Evolutionary conservation across 2,113 vertebrate species (phyloP).

Genomic region (Malurus melanocephalus): DNA sequence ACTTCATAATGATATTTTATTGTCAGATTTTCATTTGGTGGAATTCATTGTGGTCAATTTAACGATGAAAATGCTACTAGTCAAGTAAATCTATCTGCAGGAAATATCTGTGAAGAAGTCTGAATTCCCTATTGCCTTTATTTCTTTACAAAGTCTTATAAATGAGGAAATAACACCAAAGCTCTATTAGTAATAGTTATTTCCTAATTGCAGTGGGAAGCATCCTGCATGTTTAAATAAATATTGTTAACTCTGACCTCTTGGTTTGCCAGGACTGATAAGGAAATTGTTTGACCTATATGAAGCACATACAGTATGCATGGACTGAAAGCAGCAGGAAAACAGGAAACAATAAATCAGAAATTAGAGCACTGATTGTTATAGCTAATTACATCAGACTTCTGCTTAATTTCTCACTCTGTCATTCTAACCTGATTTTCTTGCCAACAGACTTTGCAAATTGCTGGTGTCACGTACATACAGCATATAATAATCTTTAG

Average conservation of each 20-base stretch:
- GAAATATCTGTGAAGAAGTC: neutral
- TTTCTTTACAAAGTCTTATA: constrained; percentile 53
- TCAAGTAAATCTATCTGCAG: neutral
- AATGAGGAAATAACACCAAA: constrained; percentile 74
- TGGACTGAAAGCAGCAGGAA: constrained; percentile 79
- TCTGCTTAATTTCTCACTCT: constrained; percentile 87
- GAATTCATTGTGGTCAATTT: neutral
- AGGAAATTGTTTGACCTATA: constrained; percentile 81
- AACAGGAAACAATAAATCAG: constrained; percentile 95
- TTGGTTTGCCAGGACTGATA: constrained; percentile 78
- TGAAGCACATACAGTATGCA: constrained; percentile 81
- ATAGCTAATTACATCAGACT: constrained; percentile 90
- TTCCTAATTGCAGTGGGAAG: constrained; percentile 87
- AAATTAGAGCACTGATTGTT: constrained; percentile 89
- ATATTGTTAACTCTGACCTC: constrained; percentile 87
- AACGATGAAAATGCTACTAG: neutral
- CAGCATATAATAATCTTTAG: constrained; percentile 81
- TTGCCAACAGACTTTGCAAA: constrained; percentile 83
- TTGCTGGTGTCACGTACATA: constrained; percentile 81
- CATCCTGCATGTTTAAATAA: constrained; percentile 89
- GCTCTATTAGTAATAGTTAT: constrained; percentile 80
- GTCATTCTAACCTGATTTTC: constrained; percentile 87
- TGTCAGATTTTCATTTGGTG: neutral
- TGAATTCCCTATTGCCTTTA: constrained; percentile 17
- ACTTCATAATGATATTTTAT: neutral